phyloP scores from a whole-genome alignment of 1,140 invertebrate genomes.

The Drosophila athabasca region DNA sequence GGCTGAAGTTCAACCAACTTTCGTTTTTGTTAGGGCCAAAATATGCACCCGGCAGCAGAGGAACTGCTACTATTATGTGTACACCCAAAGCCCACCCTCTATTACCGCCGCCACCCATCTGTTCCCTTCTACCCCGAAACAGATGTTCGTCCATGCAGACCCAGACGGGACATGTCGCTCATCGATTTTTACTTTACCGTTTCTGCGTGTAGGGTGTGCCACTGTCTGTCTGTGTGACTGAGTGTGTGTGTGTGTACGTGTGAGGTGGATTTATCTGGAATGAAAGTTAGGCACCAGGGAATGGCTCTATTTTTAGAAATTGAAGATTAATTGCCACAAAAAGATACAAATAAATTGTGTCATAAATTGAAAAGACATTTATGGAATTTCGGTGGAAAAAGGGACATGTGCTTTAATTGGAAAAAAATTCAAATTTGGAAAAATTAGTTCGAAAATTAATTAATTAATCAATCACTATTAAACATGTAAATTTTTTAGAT shows the following conservation, averaged over 20 bases:
- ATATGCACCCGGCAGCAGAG: slow-evolving; percentile 40
- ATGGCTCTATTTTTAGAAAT: slow-evolving; percentile 32
- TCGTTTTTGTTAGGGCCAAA: slow-evolving; percentile 76
- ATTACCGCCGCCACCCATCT: slow-evolving; percentile 26
- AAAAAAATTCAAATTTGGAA: slow-evolving; percentile 6
- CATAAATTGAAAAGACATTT: slow-evolving; percentile 42
- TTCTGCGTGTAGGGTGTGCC: slow-evolving; percentile 23
- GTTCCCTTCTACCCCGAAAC: slow-evolving; percentile 47
- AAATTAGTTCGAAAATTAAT: too few species aligned
- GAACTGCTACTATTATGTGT: slow-evolving; percentile 13
- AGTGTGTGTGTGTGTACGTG: slow-evolving; percentile 6
- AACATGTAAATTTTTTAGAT: too few species aligned
- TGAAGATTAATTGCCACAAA: slow-evolving; percentile 30
- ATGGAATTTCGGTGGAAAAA: background rate
- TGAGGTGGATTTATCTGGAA: slow-evolving; percentile 7
- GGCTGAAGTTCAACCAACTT: slow-evolving; percentile 79
- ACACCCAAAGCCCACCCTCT: slow-evolving; percentile 28
- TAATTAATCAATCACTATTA: too few species aligned
- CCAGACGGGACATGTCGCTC: slow-evolving; percentile 46
- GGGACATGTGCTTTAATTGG: slow-evolving; percentile 1
- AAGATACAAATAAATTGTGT: slow-evolving; percentile 37
- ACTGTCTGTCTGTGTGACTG: background rate
- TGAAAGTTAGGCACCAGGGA: slow-evolving; percentile 13
- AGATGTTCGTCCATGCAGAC: slow-evolving; percentile 35
- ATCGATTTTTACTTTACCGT: slow-evolving; percentile 41